phyloP scores from a whole-genome alignment of 2,113 vertebrate species.

The Ahaetulla prasina region DNA sequence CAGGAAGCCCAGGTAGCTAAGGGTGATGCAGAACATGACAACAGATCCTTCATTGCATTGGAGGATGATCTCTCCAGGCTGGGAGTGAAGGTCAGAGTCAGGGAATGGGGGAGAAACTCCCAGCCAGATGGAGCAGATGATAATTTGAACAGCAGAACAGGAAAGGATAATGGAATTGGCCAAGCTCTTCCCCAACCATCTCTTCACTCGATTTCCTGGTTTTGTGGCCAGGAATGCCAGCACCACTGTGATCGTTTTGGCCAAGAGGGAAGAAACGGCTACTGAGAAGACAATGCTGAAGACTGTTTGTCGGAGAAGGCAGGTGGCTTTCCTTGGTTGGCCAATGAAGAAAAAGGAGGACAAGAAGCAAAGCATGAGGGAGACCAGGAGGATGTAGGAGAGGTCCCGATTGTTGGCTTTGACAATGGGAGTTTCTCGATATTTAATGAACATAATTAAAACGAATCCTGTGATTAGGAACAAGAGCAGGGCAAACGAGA shows the following conservation, averaged over 20 bases:
- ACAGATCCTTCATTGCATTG: background rate
- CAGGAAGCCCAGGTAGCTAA: background rate
- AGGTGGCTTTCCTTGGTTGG: background rate
- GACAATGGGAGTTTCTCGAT: background rate
- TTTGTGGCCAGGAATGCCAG: background rate
- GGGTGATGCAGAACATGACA: background rate
- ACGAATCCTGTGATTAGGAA: background rate
- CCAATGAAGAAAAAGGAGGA: background rate
- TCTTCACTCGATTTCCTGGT: background rate
- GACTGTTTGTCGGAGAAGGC: background rate
- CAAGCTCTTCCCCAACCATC: background rate
- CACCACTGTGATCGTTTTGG: background rate
- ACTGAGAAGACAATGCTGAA: background rate
- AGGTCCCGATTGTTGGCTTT: background rate
- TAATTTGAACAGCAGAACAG: background rate
- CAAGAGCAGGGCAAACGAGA: background rate
- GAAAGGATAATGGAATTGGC: background rate
- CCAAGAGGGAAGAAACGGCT: background rate
- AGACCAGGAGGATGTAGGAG: background rate
- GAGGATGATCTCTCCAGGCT: background rate
- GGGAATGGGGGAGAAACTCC: background rate
- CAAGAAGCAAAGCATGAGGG: background rate
- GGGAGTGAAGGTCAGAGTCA: background rate
- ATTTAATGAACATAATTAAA: background rate
- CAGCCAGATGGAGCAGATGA: background rate